These are phyloP conservation scores for Lathronympha strigana DNA, from an alignment of 2,888 invertebrate genomes.

Conservation along the genomic window DNA sequence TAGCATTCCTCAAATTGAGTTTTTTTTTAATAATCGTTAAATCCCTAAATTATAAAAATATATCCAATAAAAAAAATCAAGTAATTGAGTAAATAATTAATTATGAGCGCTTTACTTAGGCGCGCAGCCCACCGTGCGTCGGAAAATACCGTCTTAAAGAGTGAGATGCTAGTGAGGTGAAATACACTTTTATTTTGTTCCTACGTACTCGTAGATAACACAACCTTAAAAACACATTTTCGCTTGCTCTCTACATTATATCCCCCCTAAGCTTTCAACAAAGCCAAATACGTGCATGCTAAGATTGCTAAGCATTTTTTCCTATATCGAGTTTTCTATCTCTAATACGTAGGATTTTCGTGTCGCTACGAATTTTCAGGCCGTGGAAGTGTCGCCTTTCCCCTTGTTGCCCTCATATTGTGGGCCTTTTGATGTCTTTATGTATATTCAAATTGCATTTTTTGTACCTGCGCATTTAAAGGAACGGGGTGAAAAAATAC, in stretches of 20 bases:
- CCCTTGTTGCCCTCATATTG: conserved; percentile 40
- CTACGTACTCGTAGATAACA: too few species aligned
- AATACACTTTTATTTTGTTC: too few species aligned
- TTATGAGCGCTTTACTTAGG: too few species aligned
- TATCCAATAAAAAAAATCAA: too few species aligned
- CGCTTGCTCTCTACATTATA: not conserved
- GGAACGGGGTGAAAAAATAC: not conserved
- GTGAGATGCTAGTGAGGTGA: too few species aligned
- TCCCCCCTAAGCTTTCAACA: not conserved
- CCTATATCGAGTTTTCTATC: conserved; percentile 43
- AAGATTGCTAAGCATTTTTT: conserved; percentile 29
- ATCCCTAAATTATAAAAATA: too few species aligned
- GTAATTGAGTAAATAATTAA: too few species aligned
- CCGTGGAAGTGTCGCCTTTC: conserved; percentile 32
- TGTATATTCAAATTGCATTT: conserved; percentile 41
- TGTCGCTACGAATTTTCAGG: conserved; percentile 36
- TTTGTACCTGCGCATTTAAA: conserved; percentile 11
- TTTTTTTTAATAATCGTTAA: too few species aligned
- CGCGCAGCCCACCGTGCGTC: too few species aligned
- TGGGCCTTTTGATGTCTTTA: conserved; percentile 38
- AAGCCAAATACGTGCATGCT: conserved; percentile 11
- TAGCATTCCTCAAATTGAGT: too few species aligned
- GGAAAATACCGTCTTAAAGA: too few species aligned
- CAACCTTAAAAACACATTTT: too few species aligned
- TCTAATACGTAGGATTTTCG: conserved; percentile 48